Evolutionary conservation across 1,140 invertebrate species (phyloP).

Genomic region (Hyphantria cunea): DNA sequence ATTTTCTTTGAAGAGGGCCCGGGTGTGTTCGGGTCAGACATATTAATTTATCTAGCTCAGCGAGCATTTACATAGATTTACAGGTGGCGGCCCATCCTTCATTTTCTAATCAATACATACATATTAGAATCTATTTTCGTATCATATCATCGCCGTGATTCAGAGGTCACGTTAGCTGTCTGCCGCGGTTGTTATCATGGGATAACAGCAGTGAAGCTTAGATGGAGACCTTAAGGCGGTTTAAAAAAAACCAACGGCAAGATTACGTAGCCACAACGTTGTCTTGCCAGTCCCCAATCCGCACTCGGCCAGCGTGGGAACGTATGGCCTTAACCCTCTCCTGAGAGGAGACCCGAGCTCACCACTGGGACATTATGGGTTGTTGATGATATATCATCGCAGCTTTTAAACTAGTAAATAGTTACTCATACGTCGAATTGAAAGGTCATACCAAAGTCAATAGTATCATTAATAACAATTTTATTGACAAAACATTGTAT

Average conservation of each 20-base stretch:
- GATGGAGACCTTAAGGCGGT: no score
- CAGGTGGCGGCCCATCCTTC: constrained; percentile 9
- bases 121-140: constrained; percentile 8
- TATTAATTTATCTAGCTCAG: constrained; percentile 34
- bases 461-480: constrained; percentile 37
- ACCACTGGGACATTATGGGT: no score
- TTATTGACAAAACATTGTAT: constrained; percentile 32
- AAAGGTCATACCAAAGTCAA: constrained; percentile 30
- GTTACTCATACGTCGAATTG: constrained; percentile 25
- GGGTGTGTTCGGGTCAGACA: constrained; percentile 26
- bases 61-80: constrained; percentile 17
- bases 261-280: no score
- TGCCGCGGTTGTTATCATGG: no score
- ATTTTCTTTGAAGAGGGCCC: constrained; percentile 25
- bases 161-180: no score
- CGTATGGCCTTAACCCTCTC: no score
- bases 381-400: background rate
- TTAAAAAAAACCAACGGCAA: no score
- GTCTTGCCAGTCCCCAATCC: no score
- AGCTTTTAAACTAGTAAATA: constrained; percentile 17
- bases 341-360: no score
- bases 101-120: constrained; percentile 6
- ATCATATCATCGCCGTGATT: constrained; percentile 1
- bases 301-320: no score
- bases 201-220: no score